phyloP scores from a whole-genome alignment of 1,140 invertebrate species.

The Fragariocoptes setiger region DNA sequence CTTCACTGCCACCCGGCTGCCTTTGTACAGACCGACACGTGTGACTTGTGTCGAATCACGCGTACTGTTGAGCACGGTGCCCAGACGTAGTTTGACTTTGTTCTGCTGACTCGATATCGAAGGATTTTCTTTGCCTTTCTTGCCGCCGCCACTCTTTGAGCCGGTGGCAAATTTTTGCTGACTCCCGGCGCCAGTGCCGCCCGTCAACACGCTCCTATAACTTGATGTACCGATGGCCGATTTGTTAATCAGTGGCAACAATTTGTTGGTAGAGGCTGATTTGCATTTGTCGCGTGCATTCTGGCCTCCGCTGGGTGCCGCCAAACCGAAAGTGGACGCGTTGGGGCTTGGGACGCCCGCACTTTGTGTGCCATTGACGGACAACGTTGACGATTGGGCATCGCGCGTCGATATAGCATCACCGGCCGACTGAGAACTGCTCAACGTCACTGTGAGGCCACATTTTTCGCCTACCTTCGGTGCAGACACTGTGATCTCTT shows the following conservation, averaged over 20 bases:
- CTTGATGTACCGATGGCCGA: background rate
- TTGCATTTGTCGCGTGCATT: no score
- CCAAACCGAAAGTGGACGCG: no score
- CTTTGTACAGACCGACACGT: conserved; percentile 1
- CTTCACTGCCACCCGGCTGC: conserved; percentile 11
- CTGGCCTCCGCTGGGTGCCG: no score
- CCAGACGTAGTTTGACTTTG: background rate
- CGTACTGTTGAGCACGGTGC: background rate
- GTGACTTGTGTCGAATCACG: background rate
- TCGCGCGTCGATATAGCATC: no score
- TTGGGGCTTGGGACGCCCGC: no score
- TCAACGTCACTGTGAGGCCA: no score
- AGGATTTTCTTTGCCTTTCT: background rate
- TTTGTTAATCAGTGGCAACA: background rate
- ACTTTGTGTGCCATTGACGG: no score
- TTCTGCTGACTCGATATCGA: background rate
- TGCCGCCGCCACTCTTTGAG: background rate
- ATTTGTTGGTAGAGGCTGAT: no score
- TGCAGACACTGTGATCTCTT: no score
- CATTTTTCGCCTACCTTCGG: no score
- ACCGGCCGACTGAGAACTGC: no score
- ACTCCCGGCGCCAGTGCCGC: background rate
- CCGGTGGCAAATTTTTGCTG: background rate
- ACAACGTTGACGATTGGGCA: no score
- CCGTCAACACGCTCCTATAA: background rate